These are phyloP conservation scores for Stomatorhinus walkeri DNA, from an alignment of 2,797 vertebrate species.

Conservation along the genomic window DNA sequence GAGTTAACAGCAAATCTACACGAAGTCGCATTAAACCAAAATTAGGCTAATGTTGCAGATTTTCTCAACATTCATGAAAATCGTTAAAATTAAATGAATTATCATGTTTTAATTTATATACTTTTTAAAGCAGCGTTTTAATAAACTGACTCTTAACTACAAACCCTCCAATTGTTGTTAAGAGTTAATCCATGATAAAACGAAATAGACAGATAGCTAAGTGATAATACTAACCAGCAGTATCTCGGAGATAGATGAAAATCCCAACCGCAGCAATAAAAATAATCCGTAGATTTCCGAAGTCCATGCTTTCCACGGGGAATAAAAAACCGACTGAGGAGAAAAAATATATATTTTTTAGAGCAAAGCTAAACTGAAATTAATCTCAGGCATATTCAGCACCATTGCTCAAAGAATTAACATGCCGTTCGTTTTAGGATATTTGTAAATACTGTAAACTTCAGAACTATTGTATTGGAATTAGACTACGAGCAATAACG, in stretches of 20 bases:
- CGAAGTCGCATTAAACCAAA: not conserved
- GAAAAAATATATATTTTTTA: not conserved
- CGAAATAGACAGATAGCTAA: not conserved
- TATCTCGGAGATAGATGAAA: not conserved
- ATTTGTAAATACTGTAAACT: not conserved
- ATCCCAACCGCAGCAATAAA: conserved; percentile 3
- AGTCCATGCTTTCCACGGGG: not conserved
- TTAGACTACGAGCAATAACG: not conserved
- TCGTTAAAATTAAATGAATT: not conserved
- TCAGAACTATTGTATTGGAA: not conserved
- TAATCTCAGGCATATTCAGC: not conserved
- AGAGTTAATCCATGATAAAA: not conserved
- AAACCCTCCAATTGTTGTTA: not conserved
- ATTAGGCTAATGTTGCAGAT: not conserved
- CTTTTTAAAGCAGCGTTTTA: not conserved
- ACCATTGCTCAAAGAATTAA: not conserved
- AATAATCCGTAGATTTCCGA: not conserved
- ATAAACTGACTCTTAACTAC: not conserved
- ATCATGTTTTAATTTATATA: not conserved
- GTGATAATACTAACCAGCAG: conserved; percentile 1
- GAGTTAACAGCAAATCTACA: not conserved
- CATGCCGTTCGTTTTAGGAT: not conserved
- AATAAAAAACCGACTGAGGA: not conserved
- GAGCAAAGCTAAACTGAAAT: not conserved
- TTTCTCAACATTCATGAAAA: not conserved